Conservation (phyloP, 2,797 vertebrate genomes). For the Myiotriccus ornatus region DNA sequence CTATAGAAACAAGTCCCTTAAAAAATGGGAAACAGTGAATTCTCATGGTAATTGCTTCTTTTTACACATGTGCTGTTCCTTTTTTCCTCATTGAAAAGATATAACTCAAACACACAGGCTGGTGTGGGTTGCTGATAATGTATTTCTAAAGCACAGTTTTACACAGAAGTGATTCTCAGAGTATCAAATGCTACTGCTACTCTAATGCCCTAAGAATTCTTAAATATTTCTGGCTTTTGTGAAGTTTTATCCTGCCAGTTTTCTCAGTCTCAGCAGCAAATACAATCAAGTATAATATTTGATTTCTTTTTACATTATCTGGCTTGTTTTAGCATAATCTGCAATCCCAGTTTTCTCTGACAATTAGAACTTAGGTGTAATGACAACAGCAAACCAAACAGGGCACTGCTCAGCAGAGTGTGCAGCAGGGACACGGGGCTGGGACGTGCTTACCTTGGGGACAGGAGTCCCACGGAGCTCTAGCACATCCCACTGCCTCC, state of each 20-base stretch:
- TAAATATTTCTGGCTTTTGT: background rate
- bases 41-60: background rate
- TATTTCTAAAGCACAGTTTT: background rate
- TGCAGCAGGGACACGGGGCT: background rate
- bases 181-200: background rate
- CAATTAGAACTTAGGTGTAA: background rate
- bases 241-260: background rate
- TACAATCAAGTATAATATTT: background rate
- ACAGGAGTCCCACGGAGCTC: slow-evolving; percentile 27
- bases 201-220: slow-evolving; percentile 9
- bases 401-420: slow-evolving; percentile 22
- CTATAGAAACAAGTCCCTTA: slow-evolving; percentile 26
- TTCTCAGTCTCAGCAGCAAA: slow-evolving; percentile 12
- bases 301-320: background rate
- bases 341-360: slow-evolving; percentile 54
- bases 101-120: background rate
- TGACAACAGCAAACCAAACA: slow-evolving; percentile 32
- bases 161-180: background rate
- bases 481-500: background rate
- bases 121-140: background rate
- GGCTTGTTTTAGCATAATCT: background rate
- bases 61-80: background rate
- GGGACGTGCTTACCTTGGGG: slow-evolving; percentile 27
- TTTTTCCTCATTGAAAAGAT: slow-evolving; percentile 13
- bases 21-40: slow-evolving; percentile 43